Conservation (phyloP, 2,888 invertebrate species). For the Drosophila infuscata region DNA sequence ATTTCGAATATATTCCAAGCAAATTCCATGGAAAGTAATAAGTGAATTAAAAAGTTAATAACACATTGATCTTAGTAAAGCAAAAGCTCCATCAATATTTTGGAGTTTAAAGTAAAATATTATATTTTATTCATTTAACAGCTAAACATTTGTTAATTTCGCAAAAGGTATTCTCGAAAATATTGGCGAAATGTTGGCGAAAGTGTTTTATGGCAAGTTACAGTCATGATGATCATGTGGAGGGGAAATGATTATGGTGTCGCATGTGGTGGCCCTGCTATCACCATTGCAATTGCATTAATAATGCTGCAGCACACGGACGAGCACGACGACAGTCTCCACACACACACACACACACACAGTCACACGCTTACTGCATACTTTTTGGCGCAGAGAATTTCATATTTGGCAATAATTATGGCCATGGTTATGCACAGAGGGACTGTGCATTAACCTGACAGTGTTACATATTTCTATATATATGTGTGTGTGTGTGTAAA, state of each 20-base stretch:
- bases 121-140: background rate
- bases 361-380: slow-evolving; percentile 33
- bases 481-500: background rate
- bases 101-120: background rate
- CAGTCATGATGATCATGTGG: slow-evolving; percentile 14
- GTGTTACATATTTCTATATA: slow-evolving; percentile 9
- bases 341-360: background rate
- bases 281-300: slow-evolving; percentile 66
- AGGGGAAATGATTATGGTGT: slow-evolving; percentile 48
- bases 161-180: background rate
- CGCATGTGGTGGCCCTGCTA: slow-evolving; percentile 35
- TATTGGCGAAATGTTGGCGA: slow-evolving; percentile 20
- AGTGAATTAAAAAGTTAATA: too few relatives aligned
- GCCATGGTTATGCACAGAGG: slow-evolving; percentile 22
- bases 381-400: slow-evolving; percentile 68
- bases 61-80: background rate
- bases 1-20: background rate
- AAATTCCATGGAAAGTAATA: too few relatives aligned
- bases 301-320: slow-evolving; percentile 57
- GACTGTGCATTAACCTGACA: slow-evolving; percentile 16
- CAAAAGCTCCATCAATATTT: background rate
- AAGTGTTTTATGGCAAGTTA: slow-evolving; percentile 18
- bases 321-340: slow-evolving; percentile 28
- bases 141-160: background rate
- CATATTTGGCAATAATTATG: slow-evolving; percentile 77